Base-by-base conservation (phyloP, 2,888 invertebrate genomes). In the Globia sparganii region DNA sequence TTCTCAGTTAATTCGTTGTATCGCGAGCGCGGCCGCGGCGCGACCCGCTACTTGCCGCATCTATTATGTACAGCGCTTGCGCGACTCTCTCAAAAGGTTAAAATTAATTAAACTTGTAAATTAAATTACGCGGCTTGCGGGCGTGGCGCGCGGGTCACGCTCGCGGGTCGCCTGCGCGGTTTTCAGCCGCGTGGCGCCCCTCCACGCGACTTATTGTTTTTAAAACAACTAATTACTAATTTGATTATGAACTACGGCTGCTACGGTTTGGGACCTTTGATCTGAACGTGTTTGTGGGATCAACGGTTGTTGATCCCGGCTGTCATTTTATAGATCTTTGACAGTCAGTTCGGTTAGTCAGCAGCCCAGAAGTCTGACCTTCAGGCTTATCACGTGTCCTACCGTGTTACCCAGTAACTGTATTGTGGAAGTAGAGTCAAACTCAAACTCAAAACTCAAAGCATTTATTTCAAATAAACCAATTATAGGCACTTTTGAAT, bases 31-130 rank as follows among this genome's bases (percentile, higher is more conserved):
- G 31, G 67, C 72, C 68, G 80, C 67, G 69, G 73, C 61, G 78
- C 76, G 49, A 53, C 69, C 67, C 62, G 61, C 69, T 81, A 73
- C 75, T 74, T 77, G 72, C 77, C 81, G 49, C 84, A 87, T 87
- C 82, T 90, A 90, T 91, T 90, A 90, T 90, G 86, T 86, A 88
- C 83, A 77, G 79, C 83, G 75, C 75, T 83, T 85, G 85, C 85
- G 85, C 75, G 84, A 80, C 84, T 84, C 87, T 85, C 87, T 87
- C 88, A 85, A 92, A 93, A 92, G 92, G 93, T 90, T 92, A 81
- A 91, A 93, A 93, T 94, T 94, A 93, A 94, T 94, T 93, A 93
- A 94, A 94, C 91, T 93, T 94, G 91, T 88, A 92, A 93, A 94
- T 93, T 91, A 91, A 93, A 93, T 94, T 89, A 93, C 61, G 46